phyloP scores from a whole-genome alignment of 2,888 invertebrate species.

The Oscheius onirici region DNA sequence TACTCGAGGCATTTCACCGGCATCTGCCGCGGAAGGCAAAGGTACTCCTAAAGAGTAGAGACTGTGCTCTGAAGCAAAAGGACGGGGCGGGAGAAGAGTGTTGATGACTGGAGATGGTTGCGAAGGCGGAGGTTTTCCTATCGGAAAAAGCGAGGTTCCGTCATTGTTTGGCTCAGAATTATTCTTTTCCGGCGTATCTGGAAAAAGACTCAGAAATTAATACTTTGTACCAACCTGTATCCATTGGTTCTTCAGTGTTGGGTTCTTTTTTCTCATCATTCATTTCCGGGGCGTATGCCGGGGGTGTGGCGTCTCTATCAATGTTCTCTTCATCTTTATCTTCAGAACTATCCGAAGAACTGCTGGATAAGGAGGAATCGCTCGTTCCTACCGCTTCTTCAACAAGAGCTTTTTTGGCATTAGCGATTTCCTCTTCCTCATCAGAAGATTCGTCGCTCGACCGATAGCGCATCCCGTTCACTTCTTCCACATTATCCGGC shows the following conservation, averaged over 20 bases:
- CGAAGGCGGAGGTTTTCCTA: no score
- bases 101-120: no score
- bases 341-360: no score
- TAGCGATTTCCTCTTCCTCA: conserved; percentile 3
- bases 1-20: background rate
- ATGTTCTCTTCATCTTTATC: no score
- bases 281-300: conserved; percentile 17
- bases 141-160: no score
- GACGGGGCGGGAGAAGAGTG: no score
- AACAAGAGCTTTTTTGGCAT: background rate
- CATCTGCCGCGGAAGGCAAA: background rate
- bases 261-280: background rate
- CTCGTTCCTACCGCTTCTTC: background rate
- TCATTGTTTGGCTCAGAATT: no score
- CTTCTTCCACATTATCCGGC: background rate
- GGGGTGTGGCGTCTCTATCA: conserved; percentile 5
- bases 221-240: background rate
- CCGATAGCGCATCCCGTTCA: conserved; percentile 11
- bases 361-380: no score
- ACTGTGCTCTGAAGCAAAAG: no score
- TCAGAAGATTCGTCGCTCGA: background rate
- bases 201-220: background rate
- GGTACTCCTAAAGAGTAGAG: no score
- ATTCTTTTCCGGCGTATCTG: no score
- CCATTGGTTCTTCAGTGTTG: background rate